A percentile compares a stretch with the other conserved stretches of the same genome.
These are phyloP conservation scores for Thumatha senex DNA, from an alignment of 2,888 invertebrate species.

Conservation along the genomic window DNA sequence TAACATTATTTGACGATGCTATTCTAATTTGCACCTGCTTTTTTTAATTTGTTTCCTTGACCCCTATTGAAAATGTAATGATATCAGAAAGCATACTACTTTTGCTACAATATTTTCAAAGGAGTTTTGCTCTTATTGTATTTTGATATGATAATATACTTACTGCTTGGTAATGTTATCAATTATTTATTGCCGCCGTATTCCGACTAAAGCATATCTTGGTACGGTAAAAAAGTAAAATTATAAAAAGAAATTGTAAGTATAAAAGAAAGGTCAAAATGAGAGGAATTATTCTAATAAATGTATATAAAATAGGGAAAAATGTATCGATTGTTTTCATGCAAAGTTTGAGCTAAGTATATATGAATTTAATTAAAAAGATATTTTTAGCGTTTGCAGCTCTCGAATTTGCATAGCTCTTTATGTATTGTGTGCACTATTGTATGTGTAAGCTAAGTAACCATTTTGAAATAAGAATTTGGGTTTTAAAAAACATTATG, in stretches of 20 bases:
- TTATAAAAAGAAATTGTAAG: conserved; percentile 63
- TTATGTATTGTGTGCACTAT: not conserved
- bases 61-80: too few relatives aligned
- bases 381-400: conserved; percentile 5
- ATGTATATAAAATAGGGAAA: conserved; percentile 72
- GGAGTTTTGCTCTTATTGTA: not conserved
- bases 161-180: not conserved
- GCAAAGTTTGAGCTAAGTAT: conserved; percentile 46
- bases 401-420: not conserved
- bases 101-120: not conserved
- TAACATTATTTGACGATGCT: too few relatives aligned
- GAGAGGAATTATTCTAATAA: conserved; percentile 80
- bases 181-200: conserved; percentile 25
- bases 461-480: too few relatives aligned
- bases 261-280: conserved; percentile 79
- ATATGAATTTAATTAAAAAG: conserved; percentile 16
- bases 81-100: not conserved
- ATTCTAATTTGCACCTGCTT: too few relatives aligned
- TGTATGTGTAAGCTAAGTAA: not conserved
- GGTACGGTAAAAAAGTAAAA: conserved; percentile 58
- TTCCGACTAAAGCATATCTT: conserved; percentile 68
- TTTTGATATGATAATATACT: too few relatives aligned
- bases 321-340: conserved; percentile 56
- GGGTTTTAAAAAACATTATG: too few relatives aligned
- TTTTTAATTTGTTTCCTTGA: too few relatives aligned